Conservation (phyloP, 2,888 invertebrate genomes). For the Acleris sparsana region DNA sequence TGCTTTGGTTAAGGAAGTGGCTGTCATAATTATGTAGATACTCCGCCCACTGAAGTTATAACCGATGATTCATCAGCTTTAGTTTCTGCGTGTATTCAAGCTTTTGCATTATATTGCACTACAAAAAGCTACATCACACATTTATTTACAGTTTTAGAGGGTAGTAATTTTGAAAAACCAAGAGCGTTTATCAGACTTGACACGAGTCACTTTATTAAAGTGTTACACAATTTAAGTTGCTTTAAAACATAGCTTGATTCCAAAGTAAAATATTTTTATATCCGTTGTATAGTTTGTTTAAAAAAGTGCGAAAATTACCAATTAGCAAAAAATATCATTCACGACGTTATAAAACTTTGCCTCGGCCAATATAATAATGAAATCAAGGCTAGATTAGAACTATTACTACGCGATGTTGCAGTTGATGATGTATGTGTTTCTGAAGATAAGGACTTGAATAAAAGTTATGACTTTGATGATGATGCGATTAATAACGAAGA, state of each 20-base stretch:
- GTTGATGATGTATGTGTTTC: background rate
- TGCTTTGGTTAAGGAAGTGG: slow-evolving; percentile 40
- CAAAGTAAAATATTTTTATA: slow-evolving; percentile 19
- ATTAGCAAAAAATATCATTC: slow-evolving; percentile 11
- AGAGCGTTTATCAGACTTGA: slow-evolving; percentile 14
- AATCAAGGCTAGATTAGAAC: slow-evolving; percentile 13
- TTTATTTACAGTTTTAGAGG: slow-evolving; percentile 14
- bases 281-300: slow-evolving; percentile 13
- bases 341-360: slow-evolving; percentile 16
- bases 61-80: slow-evolving; percentile 38
- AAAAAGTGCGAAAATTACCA: slow-evolving; percentile 20
- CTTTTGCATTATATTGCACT: slow-evolving; percentile 9
- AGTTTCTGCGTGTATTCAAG: slow-evolving; percentile 10
- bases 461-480: slow-evolving; percentile 5
- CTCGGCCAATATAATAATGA: slow-evolving; percentile 21
- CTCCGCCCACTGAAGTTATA: slow-evolving; percentile 40
- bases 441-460: too few relatives aligned
- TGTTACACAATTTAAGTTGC: slow-evolving; percentile 19
- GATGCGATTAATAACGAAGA: slow-evolving; percentile 14
- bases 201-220: slow-evolving; percentile 24
- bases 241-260: slow-evolving; percentile 13
- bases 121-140: slow-evolving; percentile 13
- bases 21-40: slow-evolving; percentile 37
- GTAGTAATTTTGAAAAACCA: slow-evolving; percentile 8
- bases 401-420: slow-evolving; percentile 3